phyloP scores from a whole-genome alignment of 2,113 vertebrate genomes.

The Colius striatus region DNA sequence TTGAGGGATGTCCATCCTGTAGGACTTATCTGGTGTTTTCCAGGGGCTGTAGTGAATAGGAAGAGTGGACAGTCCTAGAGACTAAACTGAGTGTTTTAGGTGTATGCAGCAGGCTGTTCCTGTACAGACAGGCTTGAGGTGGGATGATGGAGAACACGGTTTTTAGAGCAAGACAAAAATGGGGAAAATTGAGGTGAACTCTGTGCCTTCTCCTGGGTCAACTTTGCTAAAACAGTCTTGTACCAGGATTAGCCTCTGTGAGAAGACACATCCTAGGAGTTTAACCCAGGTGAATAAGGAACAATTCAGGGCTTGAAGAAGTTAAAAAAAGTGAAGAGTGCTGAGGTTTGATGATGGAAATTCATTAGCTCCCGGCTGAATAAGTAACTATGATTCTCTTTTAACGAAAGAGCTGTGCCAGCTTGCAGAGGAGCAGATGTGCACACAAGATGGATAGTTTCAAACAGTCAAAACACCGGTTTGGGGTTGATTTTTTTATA shows the following conservation, averaged over 20 bases:
- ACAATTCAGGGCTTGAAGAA: background rate
- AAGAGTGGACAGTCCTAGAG: too few species aligned
- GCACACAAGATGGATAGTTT: constrained; percentile 47
- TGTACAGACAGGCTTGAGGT: background rate
- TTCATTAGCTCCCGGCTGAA: constrained; percentile 18
- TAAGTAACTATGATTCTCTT: background rate
- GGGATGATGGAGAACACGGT: rapidly evolving
- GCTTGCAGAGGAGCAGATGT: constrained; percentile 56
- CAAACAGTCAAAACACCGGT: constrained; percentile 48
- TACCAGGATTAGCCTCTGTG: rapidly evolving
- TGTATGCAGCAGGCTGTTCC: background rate
- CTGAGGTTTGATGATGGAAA: background rate
- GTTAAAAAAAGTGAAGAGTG: background rate
- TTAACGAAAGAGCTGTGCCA: background rate
- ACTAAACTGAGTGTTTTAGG: rapidly evolving
- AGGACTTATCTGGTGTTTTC: background rate
- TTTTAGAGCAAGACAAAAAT: background rate
- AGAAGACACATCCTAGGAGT: background rate
- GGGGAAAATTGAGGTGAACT: background rate
- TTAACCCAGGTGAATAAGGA: background rate
- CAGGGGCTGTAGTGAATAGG: background rate
- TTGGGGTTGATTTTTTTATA: background rate
- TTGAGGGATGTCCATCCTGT: background rate
- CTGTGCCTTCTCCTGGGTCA: background rate
- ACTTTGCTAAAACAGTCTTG: rapidly evolving